phyloP scores from a whole-genome alignment of 1,140 invertebrate genomes.

The Drosophila tani region DNA sequence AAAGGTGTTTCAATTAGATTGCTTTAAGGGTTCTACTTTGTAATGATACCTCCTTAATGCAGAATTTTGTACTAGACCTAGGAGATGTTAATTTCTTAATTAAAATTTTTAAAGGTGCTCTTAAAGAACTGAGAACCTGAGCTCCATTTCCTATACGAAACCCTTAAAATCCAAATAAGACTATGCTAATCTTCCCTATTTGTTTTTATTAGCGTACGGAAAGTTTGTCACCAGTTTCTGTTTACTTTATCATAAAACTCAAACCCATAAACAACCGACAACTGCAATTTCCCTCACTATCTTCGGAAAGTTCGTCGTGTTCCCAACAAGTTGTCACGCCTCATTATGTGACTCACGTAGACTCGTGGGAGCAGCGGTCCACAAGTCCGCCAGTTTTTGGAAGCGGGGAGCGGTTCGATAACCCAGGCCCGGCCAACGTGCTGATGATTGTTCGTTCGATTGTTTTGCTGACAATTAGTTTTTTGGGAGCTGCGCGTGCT shows the following conservation, averaged over 20 bases:
- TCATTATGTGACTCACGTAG: slow-evolving; percentile 46
- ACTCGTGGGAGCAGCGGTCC: slow-evolving; percentile 28
- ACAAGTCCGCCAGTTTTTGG: neutral
- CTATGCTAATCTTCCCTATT: neutral
- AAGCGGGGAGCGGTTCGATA: neutral
- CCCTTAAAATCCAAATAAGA: neutral
- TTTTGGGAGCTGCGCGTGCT: slow-evolving; percentile 29
- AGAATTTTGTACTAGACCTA: no score
- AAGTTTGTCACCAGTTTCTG: neutral
- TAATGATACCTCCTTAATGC: no score
- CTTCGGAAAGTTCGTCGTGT: neutral
- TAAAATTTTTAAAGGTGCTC: no score
- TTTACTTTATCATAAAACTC: neutral
- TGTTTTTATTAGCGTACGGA: neutral
- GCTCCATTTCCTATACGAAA: no score
- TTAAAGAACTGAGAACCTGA: no score
- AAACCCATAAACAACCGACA: neutral
- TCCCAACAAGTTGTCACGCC: slow-evolving; percentile 23
- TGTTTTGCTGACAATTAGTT: slow-evolving; percentile 13
- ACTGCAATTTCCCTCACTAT: neutral
- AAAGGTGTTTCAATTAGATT: no score
- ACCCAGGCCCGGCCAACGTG: slow-evolving; percentile 19
- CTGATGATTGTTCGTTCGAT: slow-evolving; percentile 9
- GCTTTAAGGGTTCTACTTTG: no score
- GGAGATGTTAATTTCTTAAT: no score